Base-by-base conservation (phyloP, 92 coral and sea anemone species). In the Muricea muricata region DNA sequence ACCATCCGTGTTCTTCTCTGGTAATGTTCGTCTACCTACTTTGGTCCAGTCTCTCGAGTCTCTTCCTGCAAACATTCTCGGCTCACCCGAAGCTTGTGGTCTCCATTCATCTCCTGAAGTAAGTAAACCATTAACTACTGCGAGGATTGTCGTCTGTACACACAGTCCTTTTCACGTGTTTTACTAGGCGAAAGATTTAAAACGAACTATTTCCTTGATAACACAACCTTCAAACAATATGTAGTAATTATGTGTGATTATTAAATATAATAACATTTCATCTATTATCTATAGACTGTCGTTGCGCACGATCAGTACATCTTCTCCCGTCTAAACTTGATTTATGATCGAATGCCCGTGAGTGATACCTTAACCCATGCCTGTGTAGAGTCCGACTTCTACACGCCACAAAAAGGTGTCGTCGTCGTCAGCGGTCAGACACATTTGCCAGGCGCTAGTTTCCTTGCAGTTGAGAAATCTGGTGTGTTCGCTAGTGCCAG, bases 401-500 rank as follows among this genome's bases (percentile, higher is more conserved):
- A 90, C 68, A 87, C 90, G 75, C 96, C 97, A 20, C 89, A 92
- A 63, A 89, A 95, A 13, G 99, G 99, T 4, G 93, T 97, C 7
- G 73, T 91, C 17, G 88, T 92, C 29, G 87, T 91, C 76, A 97
- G 99, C 65, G 90, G 98, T 70, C 92, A 91, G 71, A 84, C 83
- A 35, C 97, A 96, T 57, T 57, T 68, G 21, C 89, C 86, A 57
- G 99, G 99, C 25, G 93, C 97, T 33, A 97, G 99, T 78, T 83
- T 95, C 35, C 63, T 90, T 40, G 88, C 86, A 50, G 89, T 96
- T 58, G 86, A 81, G 7, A 93, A 92, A 76, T 93, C 93, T 13
- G 99, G 99, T 31, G 89, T 93, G 52, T 97, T 93, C 67, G 98
- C 99, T 20, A 97, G 99, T 82, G 99, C 99, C 82, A 97, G 99